Evolutionary conservation across 2,113 vertebrate genomes (phyloP).

Genomic region (Holacanthus passer): DNA sequence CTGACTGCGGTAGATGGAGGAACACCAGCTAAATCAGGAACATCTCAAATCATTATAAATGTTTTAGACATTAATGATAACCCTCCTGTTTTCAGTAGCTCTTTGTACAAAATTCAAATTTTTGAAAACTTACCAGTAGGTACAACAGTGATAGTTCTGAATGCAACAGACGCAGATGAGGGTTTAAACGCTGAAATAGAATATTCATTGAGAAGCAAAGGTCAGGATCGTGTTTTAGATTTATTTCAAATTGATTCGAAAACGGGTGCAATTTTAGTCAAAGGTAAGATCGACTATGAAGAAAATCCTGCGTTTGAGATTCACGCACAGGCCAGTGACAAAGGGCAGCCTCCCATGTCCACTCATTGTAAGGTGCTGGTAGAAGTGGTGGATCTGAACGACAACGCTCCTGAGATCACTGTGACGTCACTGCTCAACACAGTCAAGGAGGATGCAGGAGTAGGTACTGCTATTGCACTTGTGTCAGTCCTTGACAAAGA

Average conservation of each 20-base stretch:
- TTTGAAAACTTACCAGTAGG: not conserved
- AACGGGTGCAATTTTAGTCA: conserved; percentile 75
- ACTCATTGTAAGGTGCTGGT: conserved; percentile 82
- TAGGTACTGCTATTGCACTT: conserved; percentile 72
- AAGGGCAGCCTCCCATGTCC: conserved; percentile 73
- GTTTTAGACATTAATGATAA: conserved; percentile 16
- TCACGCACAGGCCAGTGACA: conserved; percentile 80
- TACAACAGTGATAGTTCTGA: conserved; percentile 15
- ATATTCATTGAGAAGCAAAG: conserved; percentile 71
- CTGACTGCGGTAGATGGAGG: conserved; percentile 39
- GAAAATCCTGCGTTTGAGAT: conserved; percentile 78
- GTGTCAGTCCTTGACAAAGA: conserved; percentile 74
- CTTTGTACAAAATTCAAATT: conserved; percentile 14
- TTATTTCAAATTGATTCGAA: conserved; percentile 52
- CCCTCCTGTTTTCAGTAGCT: conserved; percentile 7
- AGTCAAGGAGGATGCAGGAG: conserved; percentile 66
- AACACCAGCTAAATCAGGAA: conserved; percentile 6
- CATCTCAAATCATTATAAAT: conserved; percentile 2
- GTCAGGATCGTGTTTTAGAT: conserved; percentile 34
- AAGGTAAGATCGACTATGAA: conserved; percentile 41
- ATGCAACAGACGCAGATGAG: conserved; percentile 70
- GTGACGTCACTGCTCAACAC: conserved; percentile 70
- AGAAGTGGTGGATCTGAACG: conserved; percentile 86
- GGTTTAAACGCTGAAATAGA: conserved; percentile 69
- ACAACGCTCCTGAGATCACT: conserved; percentile 80